Percentiles rank a stretch among this genome's conserved stretches.
These are phyloP conservation scores for Bombus superbus DNA, from an alignment of 1,140 invertebrate genomes.

Conservation along the genomic window DNA sequence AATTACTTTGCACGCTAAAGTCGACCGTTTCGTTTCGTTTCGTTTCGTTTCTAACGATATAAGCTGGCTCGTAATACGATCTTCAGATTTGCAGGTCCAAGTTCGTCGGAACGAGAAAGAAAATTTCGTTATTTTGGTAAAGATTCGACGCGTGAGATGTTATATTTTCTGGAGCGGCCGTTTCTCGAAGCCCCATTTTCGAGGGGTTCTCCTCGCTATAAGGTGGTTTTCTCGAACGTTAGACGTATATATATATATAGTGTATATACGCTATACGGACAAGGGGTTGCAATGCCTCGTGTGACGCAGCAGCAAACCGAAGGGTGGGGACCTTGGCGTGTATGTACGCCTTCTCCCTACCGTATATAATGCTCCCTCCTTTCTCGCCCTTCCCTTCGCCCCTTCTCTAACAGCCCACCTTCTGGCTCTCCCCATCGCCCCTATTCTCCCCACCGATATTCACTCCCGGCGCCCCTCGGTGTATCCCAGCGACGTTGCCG, in stretches of 20 bases:
- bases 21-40: background rate
- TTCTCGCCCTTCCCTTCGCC: constrained; percentile 32
- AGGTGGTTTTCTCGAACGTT: constrained; percentile 52
- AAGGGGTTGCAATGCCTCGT: constrained; percentile 77
- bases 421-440: constrained; percentile 57
- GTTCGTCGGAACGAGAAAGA: background rate
- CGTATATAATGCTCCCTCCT: constrained; percentile 53
- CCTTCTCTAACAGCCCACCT: constrained; percentile 54
- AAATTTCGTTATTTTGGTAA: background rate
- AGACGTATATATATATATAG: background rate
- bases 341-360: constrained; percentile 51
- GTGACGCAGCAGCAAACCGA: constrained; percentile 68
- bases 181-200: constrained; percentile 63
- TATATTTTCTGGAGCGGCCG: background rate
- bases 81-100: no score
- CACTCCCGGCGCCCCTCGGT: constrained; percentile 59
- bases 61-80: no score
- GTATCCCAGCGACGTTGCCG: constrained; percentile 76
- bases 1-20: background rate
- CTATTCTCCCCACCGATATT: constrained; percentile 68
- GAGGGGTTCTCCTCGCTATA: constrained; percentile 39
- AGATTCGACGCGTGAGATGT: background rate
- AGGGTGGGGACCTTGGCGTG: constrained; percentile 63
- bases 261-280: constrained; percentile 55
- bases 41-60: background rate